phyloP scores from a whole-genome alignment of 2,113 vertebrate genomes.

The Polypterus senegalus region DNA sequence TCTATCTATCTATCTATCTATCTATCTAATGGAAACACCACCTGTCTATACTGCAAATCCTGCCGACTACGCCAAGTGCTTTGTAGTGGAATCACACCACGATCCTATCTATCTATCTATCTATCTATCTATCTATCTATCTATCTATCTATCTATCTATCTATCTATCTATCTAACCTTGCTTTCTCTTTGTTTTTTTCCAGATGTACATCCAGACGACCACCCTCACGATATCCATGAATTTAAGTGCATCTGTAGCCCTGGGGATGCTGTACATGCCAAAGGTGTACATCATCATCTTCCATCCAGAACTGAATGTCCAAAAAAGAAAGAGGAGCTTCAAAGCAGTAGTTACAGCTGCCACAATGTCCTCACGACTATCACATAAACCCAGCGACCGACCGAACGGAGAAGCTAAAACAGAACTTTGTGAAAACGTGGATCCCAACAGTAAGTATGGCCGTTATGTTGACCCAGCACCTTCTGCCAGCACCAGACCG shows the following conservation, averaged over 20 bases:
- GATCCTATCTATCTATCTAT: too few relatives aligned
- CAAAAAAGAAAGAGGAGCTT: slow-evolving; percentile 92
- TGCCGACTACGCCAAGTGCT: too few relatives aligned
- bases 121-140: too few relatives aligned
- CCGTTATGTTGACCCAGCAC: too few relatives aligned
- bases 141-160: too few relatives aligned
- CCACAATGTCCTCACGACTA: slow-evolving; percentile 84
- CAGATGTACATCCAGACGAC: slow-evolving; percentile 96
- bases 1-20: too few relatives aligned
- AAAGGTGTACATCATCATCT: slow-evolving; percentile 96
- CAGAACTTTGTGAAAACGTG: slow-evolving; percentile 83
- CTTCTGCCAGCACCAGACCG: too few relatives aligned
- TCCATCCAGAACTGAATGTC: slow-evolving; percentile 92
- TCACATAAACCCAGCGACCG: slow-evolving; percentile 88
- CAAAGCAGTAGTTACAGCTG: slow-evolving; percentile 87
- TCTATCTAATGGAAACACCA: too few relatives aligned
- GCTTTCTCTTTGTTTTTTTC: slow-evolving; percentile 23
- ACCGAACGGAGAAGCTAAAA: slow-evolving; percentile 92
- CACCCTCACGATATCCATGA: slow-evolving; percentile 95
- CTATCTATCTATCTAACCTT: background rate
- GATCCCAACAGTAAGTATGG: slow-evolving; percentile 81
- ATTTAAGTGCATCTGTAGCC: slow-evolving; percentile 88
- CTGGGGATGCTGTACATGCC: slow-evolving; percentile 97
- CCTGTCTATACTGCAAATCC: too few relatives aligned
- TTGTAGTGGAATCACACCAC: too few relatives aligned